Base-by-base conservation (phyloP, 2,797 vertebrate genomes). In the Enoplosus armatus region DNA sequence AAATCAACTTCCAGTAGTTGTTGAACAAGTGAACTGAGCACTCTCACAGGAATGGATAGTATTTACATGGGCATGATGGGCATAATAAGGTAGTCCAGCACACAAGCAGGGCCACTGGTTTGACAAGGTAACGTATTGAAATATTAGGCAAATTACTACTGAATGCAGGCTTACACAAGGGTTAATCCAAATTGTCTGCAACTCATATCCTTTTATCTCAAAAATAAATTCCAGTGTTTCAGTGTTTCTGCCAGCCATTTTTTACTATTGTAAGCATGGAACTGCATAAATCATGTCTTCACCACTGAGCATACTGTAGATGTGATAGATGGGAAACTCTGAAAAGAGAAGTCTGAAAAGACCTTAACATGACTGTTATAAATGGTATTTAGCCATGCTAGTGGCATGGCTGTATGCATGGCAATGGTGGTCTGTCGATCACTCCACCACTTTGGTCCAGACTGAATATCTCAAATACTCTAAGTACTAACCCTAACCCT, bases 161-260 rank as follows among this genome's bases (percentile, higher is more conserved):
- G 12, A 61, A 50, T 15, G 16, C 24, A 59, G 29, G 53, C 24
- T 37, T 8, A 53, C 12, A 24, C 2, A 14, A 6, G 6, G 14
- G 31, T 50, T 31, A 35, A 58, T 65, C 24, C 3, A 74, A 39
- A 75, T 12, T 37, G 61, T 12, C 18, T 65, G 27, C 37, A 56
- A 39, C 1, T 18, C 4, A 35, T 22, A 60, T 27, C 8, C 47
- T 67, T 62, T 62, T 11, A 50, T 43, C 37, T 31, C 1, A 33
- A 33, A 45, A 14, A 53, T 12, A 0, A 22, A 72, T 62, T 41
- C 8, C 22, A 45, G 29, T 1, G 29, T 33, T 22, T 27, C 54
- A 8, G 6, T 8, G 9, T 48, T 64, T 58, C 3, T 41, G 39
- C 48, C 27, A 31, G 9, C 5, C n/a, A 26, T 18, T 14, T 41